A percentile compares a stretch with the other conserved stretches of the same genome.
These are phyloP conservation scores for Oligia latruncula DNA, from an alignment of 2,888 invertebrate species.

Conservation along the genomic window DNA sequence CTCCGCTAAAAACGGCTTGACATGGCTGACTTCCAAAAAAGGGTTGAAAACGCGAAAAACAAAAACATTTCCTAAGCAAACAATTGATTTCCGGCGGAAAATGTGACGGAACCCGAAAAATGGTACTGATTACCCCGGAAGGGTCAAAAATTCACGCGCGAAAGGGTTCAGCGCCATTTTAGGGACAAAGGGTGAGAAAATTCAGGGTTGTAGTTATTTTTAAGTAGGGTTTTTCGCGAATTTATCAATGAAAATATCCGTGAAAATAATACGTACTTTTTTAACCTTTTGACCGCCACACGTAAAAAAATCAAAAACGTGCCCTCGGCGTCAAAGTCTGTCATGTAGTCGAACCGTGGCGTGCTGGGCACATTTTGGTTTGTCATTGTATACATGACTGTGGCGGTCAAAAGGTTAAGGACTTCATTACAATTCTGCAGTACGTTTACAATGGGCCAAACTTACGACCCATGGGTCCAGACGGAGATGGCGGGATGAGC, in stretches of 20 bases:
- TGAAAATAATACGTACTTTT: neutral
- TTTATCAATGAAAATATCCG: conserved; percentile 44
- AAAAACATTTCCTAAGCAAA: conserved; percentile 39
- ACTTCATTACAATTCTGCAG: neutral
- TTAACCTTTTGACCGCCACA: too few relatives aligned
- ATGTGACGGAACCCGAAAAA: conserved; percentile 58
- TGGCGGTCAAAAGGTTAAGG: too few relatives aligned
- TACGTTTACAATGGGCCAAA: neutral
- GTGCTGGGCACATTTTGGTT: too few relatives aligned
- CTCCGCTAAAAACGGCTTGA: conserved; percentile 11
- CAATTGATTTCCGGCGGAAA: conserved; percentile 52
- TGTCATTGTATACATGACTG: too few relatives aligned
- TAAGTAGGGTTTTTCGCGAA: conserved; percentile 16
- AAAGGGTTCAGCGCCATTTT: conserved; percentile 58
- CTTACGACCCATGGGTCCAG: too few relatives aligned
- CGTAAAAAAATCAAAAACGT: too few relatives aligned
- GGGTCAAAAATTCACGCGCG: conserved; percentile 58
- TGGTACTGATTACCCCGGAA: conserved; percentile 30
- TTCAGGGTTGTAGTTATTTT: conserved; percentile 44
- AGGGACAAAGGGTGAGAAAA: conserved; percentile 53
- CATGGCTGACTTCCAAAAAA: conserved; percentile 19
- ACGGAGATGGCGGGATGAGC: too few relatives aligned
- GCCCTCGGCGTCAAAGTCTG: too few relatives aligned
- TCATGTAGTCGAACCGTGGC: too few relatives aligned
- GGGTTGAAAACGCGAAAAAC: conserved; percentile 13